Percentiles rank a stretch among this genome's conserved stretches.
These are phyloP conservation scores for Drosophila busckii DNA, from an alignment of 1,140 invertebrate species.

Conservation along the genomic window DNA sequence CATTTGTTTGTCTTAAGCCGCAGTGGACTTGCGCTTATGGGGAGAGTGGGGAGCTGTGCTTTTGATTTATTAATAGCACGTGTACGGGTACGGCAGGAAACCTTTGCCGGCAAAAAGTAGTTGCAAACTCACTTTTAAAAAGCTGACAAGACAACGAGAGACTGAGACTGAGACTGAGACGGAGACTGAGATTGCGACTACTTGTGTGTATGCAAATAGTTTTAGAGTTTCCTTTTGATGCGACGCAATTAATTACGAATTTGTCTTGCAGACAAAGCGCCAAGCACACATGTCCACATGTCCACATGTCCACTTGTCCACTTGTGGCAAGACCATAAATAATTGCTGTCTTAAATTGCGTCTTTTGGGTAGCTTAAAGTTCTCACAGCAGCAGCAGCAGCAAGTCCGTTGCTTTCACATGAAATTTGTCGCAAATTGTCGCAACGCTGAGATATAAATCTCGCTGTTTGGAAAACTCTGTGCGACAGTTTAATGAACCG, in stretches of 20 bases:
- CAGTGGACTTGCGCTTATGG: slow-evolving; percentile 44
- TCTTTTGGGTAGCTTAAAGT: slow-evolving; percentile 17
- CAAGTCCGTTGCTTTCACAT: slow-evolving; percentile 35
- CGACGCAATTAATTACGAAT: slow-evolving; percentile 78
- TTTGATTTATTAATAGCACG: slow-evolving; percentile 76
- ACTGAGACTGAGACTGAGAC: slow-evolving; percentile 32
- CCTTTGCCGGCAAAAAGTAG: neutral
- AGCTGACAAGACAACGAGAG: slow-evolving; percentile 57
- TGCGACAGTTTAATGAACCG: slow-evolving; percentile 33
- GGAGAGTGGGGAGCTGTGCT: slow-evolving; percentile 41
- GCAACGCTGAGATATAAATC: no score
- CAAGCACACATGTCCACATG: slow-evolving; percentile 34
- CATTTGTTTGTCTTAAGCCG: slow-evolving; percentile 65
- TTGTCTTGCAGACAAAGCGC: slow-evolving; percentile 78
- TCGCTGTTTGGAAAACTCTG: slow-evolving; percentile 20
- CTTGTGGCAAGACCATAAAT: slow-evolving; percentile 50
- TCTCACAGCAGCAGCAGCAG: slow-evolving; percentile 19
- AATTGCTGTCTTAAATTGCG: slow-evolving; percentile 39
- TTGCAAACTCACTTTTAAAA: slow-evolving; percentile 32
- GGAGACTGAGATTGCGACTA: slow-evolving; percentile 34
- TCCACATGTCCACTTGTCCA: slow-evolving; percentile 1
- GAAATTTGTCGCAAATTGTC: slow-evolving; percentile 37
- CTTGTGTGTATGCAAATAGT: slow-evolving; percentile 66
- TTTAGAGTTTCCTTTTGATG: slow-evolving; percentile 76
- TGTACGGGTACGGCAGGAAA: slow-evolving; percentile 31